Evolutionary conservation across 2,113 vertebrate genomes (phyloP), one percentile per base, ranked within the genome.

Genomic region (Lophochroa leadbeateri): DNA sequence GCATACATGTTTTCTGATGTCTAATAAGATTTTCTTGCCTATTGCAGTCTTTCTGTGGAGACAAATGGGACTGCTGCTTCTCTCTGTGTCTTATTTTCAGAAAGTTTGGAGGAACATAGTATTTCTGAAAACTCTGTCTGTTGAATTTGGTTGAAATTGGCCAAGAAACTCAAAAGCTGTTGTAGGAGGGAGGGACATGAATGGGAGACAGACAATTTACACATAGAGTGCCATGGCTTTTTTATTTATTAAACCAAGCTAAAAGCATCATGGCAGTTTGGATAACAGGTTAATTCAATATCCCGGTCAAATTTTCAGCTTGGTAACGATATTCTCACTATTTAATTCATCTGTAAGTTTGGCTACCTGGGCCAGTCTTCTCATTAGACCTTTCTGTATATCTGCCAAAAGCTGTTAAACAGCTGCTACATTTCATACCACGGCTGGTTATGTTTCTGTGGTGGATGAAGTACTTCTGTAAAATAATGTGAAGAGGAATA

Each of bases 291-390:
- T 83, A 74, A 72, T 76, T 94, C 28, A 94, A 80, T 96, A 96
- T 82, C 75, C 44, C 86, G 29, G 39, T 85, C 63, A 80, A 80
- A 85, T 95, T 96, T 92, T 86, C 92, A 94, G 61, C 57, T 84
- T 2, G 29, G 75, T 86, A 86, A 69, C 31, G 67, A 13, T 82
- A 92, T 93, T 96, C 65, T 95, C 91, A 61, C 85, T 94, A 90
- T 92, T 82, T 90, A 77, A 69, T 88, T 82, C 8, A 80, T 88
- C 71, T 72, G 21, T 69, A 49, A 81, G 47, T 90, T 80, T 65
- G 53, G 24, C 58, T 95, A 86, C 92, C 85, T 94, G 41, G 76
- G 41, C 53, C 68, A 69, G 35, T 86, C 88, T 86, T 95, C 82
- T 87, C 61, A 74, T 86, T 65, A 93, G 88, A 70, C 31, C 49